phyloP scores from a whole-genome alignment of 1,140 invertebrate genomes.

The Temnothorax longispinosus region DNA sequence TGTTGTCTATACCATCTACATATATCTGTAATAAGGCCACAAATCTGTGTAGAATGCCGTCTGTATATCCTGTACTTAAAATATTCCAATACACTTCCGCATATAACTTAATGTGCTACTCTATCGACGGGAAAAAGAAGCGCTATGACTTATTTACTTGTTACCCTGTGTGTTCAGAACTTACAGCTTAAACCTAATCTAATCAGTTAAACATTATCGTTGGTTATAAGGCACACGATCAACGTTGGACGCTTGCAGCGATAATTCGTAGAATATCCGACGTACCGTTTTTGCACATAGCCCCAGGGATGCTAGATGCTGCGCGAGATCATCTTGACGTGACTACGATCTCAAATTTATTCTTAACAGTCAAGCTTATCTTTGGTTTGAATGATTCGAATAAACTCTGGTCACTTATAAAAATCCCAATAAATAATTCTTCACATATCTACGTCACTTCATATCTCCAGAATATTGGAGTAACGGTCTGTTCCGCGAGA shows the following conservation, averaged over 20 bases:
- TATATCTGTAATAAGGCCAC: conserved; percentile 29
- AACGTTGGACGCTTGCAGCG: conserved; percentile 21
- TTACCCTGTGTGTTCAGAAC: conserved; percentile 73
- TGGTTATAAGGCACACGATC: conserved; percentile 24
- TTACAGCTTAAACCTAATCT: conserved; percentile 47
- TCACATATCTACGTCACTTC: background rate
- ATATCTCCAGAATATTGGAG: background rate
- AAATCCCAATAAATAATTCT: background rate
- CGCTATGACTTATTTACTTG: conserved; percentile 56
- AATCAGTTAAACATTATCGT: background rate
- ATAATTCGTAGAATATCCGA: background rate
- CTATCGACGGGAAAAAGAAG: conserved; percentile 53
- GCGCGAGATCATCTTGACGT: background rate
- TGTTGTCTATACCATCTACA: conserved; percentile 51
- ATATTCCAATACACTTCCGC: conserved; percentile 61
- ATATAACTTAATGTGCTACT: conserved; percentile 57
- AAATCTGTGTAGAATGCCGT: conserved; percentile 48
- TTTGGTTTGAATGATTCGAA: conserved; percentile 24
- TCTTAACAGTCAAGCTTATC: background rate
- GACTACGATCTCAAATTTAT: background rate
- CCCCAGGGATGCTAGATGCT: background rate
- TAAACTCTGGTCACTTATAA: background rate
- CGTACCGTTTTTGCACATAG: background rate
- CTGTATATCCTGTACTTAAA: conserved; percentile 59
- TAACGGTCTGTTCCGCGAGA: background rate